A percentile compares a stretch with the other conserved stretches of the same genome.
These are phyloP conservation scores for Neoitamus cyanurus DNA, from an alignment of 2,888 invertebrate genomes.

Conservation along the genomic window DNA sequence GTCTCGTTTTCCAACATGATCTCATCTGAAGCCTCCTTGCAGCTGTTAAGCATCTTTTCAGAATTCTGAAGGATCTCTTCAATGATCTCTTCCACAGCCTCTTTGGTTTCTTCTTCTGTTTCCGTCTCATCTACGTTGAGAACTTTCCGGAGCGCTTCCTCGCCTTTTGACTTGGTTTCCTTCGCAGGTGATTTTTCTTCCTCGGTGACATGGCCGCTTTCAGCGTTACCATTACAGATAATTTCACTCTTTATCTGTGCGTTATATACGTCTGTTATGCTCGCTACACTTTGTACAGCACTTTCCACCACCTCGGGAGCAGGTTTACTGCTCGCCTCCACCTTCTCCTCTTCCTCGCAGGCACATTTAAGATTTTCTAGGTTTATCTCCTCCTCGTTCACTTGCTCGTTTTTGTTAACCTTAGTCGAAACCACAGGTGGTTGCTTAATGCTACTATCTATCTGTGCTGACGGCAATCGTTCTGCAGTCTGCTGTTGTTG, in stretches of 20 bases:
- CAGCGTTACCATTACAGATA: conserved; percentile 58
- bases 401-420: conserved; percentile 56
- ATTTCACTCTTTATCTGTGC: conserved; percentile 64
- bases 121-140: conserved; percentile 62
- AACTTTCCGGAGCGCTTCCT: conserved; percentile 51
- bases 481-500: conserved; percentile 58
- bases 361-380: conserved; percentile 56
- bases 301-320: conserved; percentile 51
- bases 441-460: conserved; percentile 49
- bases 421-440: conserved; percentile 31
- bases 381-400: conserved; percentile 55
- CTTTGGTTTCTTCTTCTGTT: conserved; percentile 67
- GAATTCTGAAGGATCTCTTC: conserved; percentile 68
- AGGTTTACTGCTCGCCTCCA: not conserved
- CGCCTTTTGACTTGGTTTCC: conserved; percentile 59
- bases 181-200: conserved; percentile 49
- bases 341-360: conserved; percentile 55
- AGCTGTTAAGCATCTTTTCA: conserved; percentile 68
- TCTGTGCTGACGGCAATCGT: conserved; percentile 57
- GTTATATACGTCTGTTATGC: conserved; percentile 66
- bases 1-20: conserved; percentile 53
- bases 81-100: conserved; percentile 69
- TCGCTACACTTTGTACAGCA: conserved; percentile 59
- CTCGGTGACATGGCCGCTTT: conserved; percentile 47
- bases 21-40: conserved; percentile 62